Base-by-base conservation (phyloP, 2,113 vertebrate species). In the Platichthys flesus region DNA sequence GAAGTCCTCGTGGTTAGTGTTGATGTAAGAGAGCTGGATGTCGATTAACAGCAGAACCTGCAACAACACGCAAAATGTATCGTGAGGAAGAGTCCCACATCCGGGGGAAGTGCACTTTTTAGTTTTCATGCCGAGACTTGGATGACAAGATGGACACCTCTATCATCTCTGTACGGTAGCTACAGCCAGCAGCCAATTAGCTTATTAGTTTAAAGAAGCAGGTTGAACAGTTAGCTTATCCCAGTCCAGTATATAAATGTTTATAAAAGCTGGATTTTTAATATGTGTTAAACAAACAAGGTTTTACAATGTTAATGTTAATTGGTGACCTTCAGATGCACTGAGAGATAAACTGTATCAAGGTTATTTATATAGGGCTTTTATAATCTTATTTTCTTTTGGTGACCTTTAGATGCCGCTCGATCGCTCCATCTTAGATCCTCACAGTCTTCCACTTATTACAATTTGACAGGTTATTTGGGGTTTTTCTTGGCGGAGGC, bases 1-100 rank as follows among this genome's bases (percentile, higher is more conserved):
- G 93, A 98, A 98, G 86, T 98, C 97, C 89, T 98, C 97, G 0
- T 98, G 97, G 88, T 98, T 98, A 21, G 97, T 98, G 85, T 98
- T 98, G 90, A 98, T 96, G 74, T 98, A 98, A 65, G 97, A 97
- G 58, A 98, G 95, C 90, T 98, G 96, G 73, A 98, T 94, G 83
- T 98, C 96, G 80, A 98, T 98, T 90, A 98, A 58, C 21, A 98
- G 89, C 74, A 97, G 89, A 35, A 98, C 95, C 97, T 98, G 16
- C 42, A 84, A 81, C 18, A 51, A 74, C 23, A 85, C 62, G 82
- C 14, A 42, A 13, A 42, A 42, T 42, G 40, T 42, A 42, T 42
- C 40, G 12, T 42, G 40, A 42, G 40, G 40, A 42, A 42, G 3
- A 10, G 55, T 56, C 35, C 9, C 1, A 71, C 7, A 76, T 18